These are phyloP conservation scores for Carassius auratus DNA, from an alignment of 2,113 vertebrate species.

Conservation along the genomic window DNA sequence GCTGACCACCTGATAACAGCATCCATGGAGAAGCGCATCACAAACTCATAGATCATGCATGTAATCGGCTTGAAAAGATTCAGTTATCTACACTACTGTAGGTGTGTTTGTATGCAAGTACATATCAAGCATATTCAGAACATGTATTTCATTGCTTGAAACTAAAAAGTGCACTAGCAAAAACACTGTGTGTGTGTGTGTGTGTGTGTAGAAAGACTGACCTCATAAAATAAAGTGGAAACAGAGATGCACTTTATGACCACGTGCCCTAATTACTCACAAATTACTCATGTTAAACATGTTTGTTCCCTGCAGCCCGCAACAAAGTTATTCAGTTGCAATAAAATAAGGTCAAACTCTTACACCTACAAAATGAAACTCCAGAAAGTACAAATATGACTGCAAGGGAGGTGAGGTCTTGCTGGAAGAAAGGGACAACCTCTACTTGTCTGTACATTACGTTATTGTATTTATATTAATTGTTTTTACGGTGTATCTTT, in stretches of 20 bases:
- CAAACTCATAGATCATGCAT: neutral
- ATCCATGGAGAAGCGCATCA: neutral
- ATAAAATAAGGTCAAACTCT: neutral
- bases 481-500: neutral
- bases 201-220: neutral
- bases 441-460: neutral
- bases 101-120: neutral
- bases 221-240: neutral
- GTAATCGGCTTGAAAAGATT: neutral
- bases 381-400: neutral
- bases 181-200: too few species aligned
- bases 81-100: neutral
- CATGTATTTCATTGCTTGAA: neutral
- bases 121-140: neutral
- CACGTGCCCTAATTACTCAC: neutral
- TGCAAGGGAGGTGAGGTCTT: neutral
- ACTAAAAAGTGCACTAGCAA: neutral
- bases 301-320: neutral
- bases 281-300: slow-evolving; percentile 10
- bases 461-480: neutral
- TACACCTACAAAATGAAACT: neutral
- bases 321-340: neutral
- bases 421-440: neutral
- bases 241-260: neutral
- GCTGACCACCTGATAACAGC: slow-evolving; percentile 1